Conservation (phyloP, 2,113 vertebrate species). For the Amphiprion ocellaris region DNA sequence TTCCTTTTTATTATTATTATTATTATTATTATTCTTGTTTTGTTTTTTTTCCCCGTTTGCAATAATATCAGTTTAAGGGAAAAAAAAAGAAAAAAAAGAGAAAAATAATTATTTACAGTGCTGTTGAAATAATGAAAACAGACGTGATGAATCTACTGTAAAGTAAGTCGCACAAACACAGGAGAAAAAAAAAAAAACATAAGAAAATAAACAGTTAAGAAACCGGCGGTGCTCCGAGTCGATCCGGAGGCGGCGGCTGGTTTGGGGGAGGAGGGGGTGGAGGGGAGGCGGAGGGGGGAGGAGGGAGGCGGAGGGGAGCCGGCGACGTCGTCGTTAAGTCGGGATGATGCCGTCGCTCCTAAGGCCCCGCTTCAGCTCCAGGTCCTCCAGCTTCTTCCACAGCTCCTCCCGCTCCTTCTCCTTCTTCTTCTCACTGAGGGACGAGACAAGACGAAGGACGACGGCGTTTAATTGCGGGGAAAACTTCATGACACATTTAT, state of each 20-base stretch:
- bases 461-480: too few species aligned
- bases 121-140: conserved; percentile 98
- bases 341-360: conserved; percentile 97
- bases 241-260: conserved; percentile 85
- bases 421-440: conserved; percentile 96
- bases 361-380: conserved; percentile 98
- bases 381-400: conserved; percentile 99
- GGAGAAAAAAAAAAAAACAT: conserved; percentile 72
- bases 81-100: conserved; percentile 63
- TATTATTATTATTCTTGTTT: conserved; percentile 78
- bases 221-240: conserved; percentile 87
- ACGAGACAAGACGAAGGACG: too few species aligned
- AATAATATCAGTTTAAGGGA: conserved; percentile 85
- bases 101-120: conserved; percentile 99
- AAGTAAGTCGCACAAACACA: conserved; percentile 98
- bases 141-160: conserved; percentile 98
- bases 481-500: too few species aligned
- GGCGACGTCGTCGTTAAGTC: conserved; percentile 90
- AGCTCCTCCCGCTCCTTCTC: conserved; percentile 99
- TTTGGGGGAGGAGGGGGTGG: conserved; percentile 24
- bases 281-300: conserved; percentile 32
- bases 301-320: conserved; percentile 79
- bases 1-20: conserved; percentile 77
- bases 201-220: conserved; percentile 55
- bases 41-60: conserved; percentile 80